These are phyloP conservation scores for Brachyistius frenatus DNA, from an alignment of 2,113 vertebrate genomes.

Conservation along the genomic window DNA sequence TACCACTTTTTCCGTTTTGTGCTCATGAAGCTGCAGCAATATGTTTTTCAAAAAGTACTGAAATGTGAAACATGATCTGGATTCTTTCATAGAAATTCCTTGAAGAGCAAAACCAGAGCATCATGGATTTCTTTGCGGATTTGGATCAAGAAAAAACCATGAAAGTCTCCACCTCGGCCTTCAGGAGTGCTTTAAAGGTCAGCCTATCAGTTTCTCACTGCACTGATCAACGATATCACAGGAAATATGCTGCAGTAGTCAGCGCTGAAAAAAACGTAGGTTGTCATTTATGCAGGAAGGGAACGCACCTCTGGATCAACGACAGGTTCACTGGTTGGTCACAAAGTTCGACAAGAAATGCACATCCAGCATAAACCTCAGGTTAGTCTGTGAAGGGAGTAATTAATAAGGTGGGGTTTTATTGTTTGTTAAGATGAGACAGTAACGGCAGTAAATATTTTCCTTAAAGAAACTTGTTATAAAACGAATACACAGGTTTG, in stretches of 20 bases:
- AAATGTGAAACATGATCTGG: conserved; percentile 15
- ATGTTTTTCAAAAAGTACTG: background rate
- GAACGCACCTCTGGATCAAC: conserved; percentile 73
- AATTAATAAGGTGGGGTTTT: too few relatives aligned
- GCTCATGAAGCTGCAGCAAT: background rate
- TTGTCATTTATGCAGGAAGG: conserved; percentile 58
- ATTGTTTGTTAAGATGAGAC: too few relatives aligned
- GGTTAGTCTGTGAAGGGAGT: conserved; percentile 67
- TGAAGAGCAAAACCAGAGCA: conserved; percentile 67
- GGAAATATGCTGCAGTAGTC: background rate
- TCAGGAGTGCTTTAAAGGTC: conserved; percentile 65
- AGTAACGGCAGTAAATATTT: too few relatives aligned
- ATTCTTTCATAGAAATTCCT: conserved; percentile 61
- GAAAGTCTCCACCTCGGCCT: conserved; percentile 78
- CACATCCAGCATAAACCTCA: conserved; percentile 78
- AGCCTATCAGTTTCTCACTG: background rate
- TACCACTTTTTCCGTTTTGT: background rate
- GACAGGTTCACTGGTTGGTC: conserved; percentile 78
- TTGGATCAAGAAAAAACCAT: conserved; percentile 68
- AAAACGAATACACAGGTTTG: too few relatives aligned
- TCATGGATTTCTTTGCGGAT: conserved; percentile 81
- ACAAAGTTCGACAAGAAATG: conserved; percentile 70
- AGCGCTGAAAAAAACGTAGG: background rate
- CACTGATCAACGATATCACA: background rate
- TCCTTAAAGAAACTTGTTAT: too few relatives aligned